phyloP scores from a whole-genome alignment of 2,888 invertebrate species.

The Aethes cnicana region DNA sequence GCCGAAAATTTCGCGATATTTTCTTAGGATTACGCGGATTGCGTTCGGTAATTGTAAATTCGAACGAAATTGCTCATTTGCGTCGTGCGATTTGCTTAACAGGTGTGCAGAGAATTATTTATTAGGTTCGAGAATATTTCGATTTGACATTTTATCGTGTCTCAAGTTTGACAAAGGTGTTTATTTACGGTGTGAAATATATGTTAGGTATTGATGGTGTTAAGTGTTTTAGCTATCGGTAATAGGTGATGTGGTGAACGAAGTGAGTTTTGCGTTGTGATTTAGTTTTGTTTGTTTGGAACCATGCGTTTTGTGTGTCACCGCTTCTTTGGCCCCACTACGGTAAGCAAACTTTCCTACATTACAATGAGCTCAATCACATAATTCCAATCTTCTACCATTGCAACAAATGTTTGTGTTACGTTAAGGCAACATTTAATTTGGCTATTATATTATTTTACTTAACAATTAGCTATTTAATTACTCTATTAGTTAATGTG shows the following conservation, averaged over 20 bases:
- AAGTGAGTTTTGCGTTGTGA: slow-evolving; percentile 15
- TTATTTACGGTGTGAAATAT: slow-evolving; percentile 69
- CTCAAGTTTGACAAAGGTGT: slow-evolving; percentile 70
- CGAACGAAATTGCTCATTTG: not conserved
- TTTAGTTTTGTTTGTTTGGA: slow-evolving; percentile 19
- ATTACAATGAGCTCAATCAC: no score
- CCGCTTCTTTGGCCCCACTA: not conserved
- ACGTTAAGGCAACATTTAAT: slow-evolving; percentile 9
- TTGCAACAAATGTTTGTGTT: slow-evolving; percentile 33
- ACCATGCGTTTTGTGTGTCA: slow-evolving; percentile 4
- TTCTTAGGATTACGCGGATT: slow-evolving; percentile 11
- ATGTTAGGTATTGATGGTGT: slow-evolving; percentile 45
- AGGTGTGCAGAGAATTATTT: slow-evolving; percentile 20
- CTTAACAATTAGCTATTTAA: slow-evolving; percentile 1
- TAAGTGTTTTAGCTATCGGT: slow-evolving; percentile 39
- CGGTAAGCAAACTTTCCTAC: slow-evolving; percentile 7
- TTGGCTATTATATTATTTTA: slow-evolving; percentile 3
- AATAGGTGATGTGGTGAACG: slow-evolving; percentile 45
- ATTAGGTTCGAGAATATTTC: slow-evolving; percentile 54
- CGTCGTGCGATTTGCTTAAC: not conserved
- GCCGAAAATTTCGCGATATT: slow-evolving; percentile 9
- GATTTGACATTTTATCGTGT: slow-evolving; percentile 71
- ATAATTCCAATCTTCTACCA: slow-evolving; percentile 35
- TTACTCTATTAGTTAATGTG: not conserved
- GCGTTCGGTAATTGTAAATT: not conserved